These are phyloP conservation scores for Vannuccia rotundouncinata DNA, from an alignment of 2,888 invertebrate species.

Conservation along the genomic window DNA sequence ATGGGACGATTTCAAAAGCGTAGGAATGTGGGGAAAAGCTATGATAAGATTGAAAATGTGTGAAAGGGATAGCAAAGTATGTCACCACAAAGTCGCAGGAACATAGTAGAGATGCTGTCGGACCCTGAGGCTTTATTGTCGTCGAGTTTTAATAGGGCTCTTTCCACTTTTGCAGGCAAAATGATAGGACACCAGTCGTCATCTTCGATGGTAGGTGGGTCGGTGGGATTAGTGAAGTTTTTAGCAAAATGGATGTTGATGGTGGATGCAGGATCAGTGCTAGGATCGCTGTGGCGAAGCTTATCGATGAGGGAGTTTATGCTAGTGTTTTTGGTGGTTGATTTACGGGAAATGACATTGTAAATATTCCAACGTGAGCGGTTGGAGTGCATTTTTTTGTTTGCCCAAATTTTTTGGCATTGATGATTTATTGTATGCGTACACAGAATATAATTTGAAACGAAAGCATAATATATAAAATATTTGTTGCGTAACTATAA, in stretches of 20 bases:
- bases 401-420: not conserved
- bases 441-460: too few relatives aligned
- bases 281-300: not conserved
- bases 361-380: not conserved
- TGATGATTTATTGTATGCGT: too few relatives aligned
- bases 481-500: too few relatives aligned
- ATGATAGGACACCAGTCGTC: conserved; percentile 12
- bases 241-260: conserved; percentile 17
- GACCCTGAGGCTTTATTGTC: conserved; percentile 6
- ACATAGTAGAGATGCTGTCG: not conserved
- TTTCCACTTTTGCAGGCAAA: conserved; percentile 7
- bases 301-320: conserved; percentile 21
- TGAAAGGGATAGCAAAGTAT: conserved; percentile 6
- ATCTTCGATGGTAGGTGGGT: not conserved
- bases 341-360: not conserved
- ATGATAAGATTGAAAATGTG: conserved; percentile 22
- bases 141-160: not conserved
- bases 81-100: too few relatives aligned
- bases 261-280: conserved; percentile 7
- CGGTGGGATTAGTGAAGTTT: not conserved
- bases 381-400: conserved; percentile 12
- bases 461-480: too few relatives aligned
- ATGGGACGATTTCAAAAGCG: conserved; percentile 2
- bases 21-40: not conserved
- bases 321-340: not conserved